These are phyloP conservation scores for Agapostemon virescens DNA, from an alignment of 2,888 invertebrate species.

Conservation along the genomic window DNA sequence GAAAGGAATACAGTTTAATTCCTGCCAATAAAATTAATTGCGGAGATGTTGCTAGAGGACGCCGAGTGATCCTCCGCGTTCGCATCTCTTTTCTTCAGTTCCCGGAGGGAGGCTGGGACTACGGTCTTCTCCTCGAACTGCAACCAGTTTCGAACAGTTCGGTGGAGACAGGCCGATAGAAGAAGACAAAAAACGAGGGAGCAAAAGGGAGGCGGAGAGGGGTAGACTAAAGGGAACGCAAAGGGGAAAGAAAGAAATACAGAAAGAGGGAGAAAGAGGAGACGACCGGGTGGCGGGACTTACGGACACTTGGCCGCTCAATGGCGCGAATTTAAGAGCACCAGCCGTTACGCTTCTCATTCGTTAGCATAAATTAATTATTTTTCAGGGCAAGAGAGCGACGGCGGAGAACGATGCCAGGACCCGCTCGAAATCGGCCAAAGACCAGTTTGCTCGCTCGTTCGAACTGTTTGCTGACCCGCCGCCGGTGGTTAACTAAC, in stretches of 20 bases:
- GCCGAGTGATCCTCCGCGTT: constrained; percentile 45
- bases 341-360: constrained; percentile 79
- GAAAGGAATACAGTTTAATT: constrained; percentile 51
- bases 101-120: constrained; percentile 40
- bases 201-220: background rate
- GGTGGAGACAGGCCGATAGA: constrained; percentile 76
- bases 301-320: constrained; percentile 79
- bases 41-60: constrained; percentile 63
- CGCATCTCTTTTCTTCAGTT: constrained; percentile 40
- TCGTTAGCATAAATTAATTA: constrained; percentile 80
- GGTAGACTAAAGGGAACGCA: background rate
- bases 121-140: constrained; percentile 53
- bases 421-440: constrained; percentile 47
- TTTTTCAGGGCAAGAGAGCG: constrained; percentile 67
- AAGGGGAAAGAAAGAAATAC: constrained; percentile 5
- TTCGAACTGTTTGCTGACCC: constrained; percentile 41
- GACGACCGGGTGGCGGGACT: constrained; percentile 71
- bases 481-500: constrained; percentile 40
- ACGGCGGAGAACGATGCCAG: constrained; percentile 30
- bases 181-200: constrained; percentile 41
- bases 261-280: constrained; percentile 15
- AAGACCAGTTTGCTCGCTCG: constrained; percentile 28
- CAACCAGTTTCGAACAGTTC: constrained; percentile 78
- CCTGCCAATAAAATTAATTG: constrained; percentile 72
- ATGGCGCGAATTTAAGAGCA: constrained; percentile 80